phyloP scores from a whole-genome alignment of 2,888 invertebrate genomes.

The Rhagium mordax region DNA sequence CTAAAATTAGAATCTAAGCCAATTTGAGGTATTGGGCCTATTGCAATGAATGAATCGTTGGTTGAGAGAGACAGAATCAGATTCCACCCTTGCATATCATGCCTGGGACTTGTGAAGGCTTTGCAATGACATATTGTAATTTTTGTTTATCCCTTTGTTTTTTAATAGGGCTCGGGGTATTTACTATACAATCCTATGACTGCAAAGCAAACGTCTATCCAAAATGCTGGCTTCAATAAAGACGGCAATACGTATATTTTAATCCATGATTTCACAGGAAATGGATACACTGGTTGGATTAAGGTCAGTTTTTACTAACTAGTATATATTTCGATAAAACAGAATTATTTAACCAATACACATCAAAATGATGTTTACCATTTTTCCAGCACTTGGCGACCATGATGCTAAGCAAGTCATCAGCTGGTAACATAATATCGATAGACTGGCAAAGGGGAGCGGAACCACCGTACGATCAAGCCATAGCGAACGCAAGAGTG shows the following conservation, averaged over 20 bases:
- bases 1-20: no score
- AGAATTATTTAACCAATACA: no score
- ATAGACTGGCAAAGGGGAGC: conserved; percentile 73
- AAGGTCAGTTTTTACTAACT: conserved; percentile 60
- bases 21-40: no score
- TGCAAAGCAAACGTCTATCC: conserved; percentile 49
- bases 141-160: not conserved
- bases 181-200: conserved; percentile 45
- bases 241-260: conserved; percentile 60
- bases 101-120: no score
- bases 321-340: no score
- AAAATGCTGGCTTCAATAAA: conserved; percentile 59
- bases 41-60: no score
- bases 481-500: conserved; percentile 74
- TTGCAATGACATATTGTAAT: no score
- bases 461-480: conserved; percentile 73
- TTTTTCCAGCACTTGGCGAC: conserved; percentile 56
- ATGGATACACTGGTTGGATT: conserved; percentile 69
- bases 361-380: no score
- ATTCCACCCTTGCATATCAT: no score
- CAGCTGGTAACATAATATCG: conserved; percentile 68
- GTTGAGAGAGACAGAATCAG: no score
- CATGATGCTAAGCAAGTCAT: conserved; percentile 38
- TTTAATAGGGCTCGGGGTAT: conserved; percentile 35
- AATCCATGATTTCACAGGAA: conserved; percentile 70